phyloP scores from a whole-genome alignment of 2,113 vertebrate species.

The Tiliqua scincoides region DNA sequence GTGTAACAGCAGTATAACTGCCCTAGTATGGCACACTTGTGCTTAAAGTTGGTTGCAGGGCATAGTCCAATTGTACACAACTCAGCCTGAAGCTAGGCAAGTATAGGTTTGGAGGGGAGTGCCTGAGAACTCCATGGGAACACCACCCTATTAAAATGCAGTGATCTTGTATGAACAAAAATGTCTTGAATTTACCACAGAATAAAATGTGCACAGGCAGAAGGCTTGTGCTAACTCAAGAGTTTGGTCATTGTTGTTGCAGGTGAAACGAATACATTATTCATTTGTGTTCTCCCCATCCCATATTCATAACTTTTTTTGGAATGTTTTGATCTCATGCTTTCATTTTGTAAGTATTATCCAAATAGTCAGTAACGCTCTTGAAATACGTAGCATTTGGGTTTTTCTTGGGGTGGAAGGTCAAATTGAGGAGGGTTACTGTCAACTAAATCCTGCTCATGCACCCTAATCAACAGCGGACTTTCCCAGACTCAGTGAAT shows the following conservation, averaged over 20 bases:
- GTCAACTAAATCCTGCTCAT: not conserved
- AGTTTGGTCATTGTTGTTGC: not conserved
- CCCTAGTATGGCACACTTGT: not conserved
- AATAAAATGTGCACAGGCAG: not conserved
- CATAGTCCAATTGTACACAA: no score
- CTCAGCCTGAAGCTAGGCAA: no score
- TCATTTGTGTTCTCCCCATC: not conserved
- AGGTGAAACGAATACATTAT: not conserved
- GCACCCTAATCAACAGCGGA: no score
- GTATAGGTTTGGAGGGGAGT: no score
- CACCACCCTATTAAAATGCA: not conserved
- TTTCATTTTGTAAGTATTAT: not conserved
- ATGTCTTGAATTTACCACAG: not conserved
- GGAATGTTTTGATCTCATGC: not conserved
- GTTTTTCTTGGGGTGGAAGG: not conserved
- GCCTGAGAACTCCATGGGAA: no score
- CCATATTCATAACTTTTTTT: not conserved
- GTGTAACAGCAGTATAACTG: not conserved
- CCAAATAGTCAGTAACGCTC: not conserved
- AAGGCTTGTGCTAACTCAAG: not conserved
- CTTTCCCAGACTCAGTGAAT: not conserved
- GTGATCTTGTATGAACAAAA: not conserved
- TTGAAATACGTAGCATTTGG: not conserved
- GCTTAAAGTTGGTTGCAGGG: not conserved
- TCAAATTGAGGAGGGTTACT: not conserved